Evolutionary conservation across 2,797 vertebrate species (phyloP), one percentile per base, ranked within the genome.

Genomic region (Argentina silus): DNA sequence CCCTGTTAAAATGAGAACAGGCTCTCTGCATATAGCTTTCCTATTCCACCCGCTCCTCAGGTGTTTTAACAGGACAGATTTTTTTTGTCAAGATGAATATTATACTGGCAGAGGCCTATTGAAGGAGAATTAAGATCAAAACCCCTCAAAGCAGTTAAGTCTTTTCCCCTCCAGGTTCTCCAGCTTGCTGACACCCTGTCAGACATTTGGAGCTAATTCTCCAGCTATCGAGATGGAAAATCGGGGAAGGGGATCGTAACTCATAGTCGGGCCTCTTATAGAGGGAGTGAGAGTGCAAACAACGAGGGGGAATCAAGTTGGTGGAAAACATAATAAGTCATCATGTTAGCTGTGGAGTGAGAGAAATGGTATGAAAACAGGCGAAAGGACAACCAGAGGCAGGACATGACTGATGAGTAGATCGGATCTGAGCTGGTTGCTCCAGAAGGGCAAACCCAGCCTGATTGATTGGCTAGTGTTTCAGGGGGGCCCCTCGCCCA

Each of bases 151-250:
- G 64, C 57, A 67, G 27, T 36, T 36, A 36, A 67, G 55, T 59
- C 10, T 42, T 12, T 23, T 36, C 9, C n/a, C 6, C 70, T 69
- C 42, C 42, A 75, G 61, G 62, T 76, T 80, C 42, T 21, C 70
- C 51, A 14, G 67, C 78, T 87, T 83, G 76, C 64, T 59, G 65
- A 80, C 78, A 79, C 70, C 74, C 71, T 85, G 86, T 87, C 90
- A 94, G 91, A 93, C 88, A 93, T 92, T 92, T 90, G 86, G 90
- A 92, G 90, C 87, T 92, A 87, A 93, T 94, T 93, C 88, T 90
- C 77, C 83, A 82, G 86, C 87, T 89, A 83, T 91, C 78, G 73
- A 85, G 88, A 86, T 79, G 90, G 88, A 92, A 92, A 89, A 90
- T 81, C 70, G 61, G 77, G 71, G 74, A 86, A 77, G 53, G 79